phyloP scores from a whole-genome alignment of 2,797 vertebrate genomes.

The Discoglossus pictus region DNA sequence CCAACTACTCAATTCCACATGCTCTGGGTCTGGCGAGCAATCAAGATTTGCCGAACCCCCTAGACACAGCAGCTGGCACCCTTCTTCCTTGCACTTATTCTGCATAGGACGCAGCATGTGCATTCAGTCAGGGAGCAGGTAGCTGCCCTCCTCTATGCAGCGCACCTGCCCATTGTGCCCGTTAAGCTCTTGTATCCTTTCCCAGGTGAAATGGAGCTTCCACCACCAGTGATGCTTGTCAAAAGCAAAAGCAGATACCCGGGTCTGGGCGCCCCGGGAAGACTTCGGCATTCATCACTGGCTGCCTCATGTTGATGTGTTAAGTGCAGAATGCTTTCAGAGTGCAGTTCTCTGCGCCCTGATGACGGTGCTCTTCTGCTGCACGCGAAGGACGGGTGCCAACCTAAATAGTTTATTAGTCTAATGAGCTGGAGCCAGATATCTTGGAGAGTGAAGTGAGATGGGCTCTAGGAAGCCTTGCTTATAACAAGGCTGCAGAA shows the following conservation, averaged over 20 bases:
- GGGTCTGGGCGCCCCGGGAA: constrained; percentile 66
- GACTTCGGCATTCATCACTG: constrained; percentile 62
- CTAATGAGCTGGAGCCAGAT: too few relatives aligned
- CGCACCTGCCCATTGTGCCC: constrained; percentile 68
- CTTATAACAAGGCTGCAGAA: too few relatives aligned
- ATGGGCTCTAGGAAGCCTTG: too few relatives aligned
- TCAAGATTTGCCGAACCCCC: constrained; percentile 21
- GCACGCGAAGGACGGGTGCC: too few relatives aligned
- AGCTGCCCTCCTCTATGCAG: constrained; percentile 79
- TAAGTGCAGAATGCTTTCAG: too few relatives aligned
- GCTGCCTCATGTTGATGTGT: constrained; percentile 68
- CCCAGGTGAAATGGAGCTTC: constrained; percentile 81
- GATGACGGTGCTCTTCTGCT: too few relatives aligned
- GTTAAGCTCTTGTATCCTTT: constrained; percentile 67
- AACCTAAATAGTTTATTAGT: too few relatives aligned
- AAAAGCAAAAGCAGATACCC: constrained; percentile 74
- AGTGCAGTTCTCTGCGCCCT: too few relatives aligned
- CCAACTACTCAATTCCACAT: constrained; percentile 69
- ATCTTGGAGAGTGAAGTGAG: too few relatives aligned
- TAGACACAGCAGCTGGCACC: constrained; percentile 59
- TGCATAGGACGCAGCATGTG: constrained; percentile 67
- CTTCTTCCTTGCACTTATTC: constrained; percentile 59
- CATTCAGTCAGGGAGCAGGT: constrained; percentile 75
- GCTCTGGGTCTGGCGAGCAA: constrained; percentile 47
- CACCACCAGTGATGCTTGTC: constrained; percentile 84